Evolutionary conservation across 1,140 invertebrate species (phyloP).

Genomic region (Marisa cornuarietis): DNA sequence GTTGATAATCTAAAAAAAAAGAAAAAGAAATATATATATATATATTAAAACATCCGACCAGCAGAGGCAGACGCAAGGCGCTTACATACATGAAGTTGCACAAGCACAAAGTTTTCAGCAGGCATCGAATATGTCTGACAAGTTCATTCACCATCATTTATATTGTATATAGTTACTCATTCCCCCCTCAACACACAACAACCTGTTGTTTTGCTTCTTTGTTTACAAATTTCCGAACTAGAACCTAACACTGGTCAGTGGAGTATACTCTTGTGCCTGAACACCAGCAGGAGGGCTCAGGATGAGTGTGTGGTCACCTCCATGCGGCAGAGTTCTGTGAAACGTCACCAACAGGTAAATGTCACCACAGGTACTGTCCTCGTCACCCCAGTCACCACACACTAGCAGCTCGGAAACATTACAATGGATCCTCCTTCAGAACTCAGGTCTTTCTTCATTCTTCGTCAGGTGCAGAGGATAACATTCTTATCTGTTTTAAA

Average conservation of each 20-base stretch:
- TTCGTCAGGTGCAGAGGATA: neutral
- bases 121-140: neutral
- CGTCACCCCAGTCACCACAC: too few species aligned
- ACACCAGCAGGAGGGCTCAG: neutral
- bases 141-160: neutral
- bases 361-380: too few species aligned
- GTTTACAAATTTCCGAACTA: neutral
- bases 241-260: neutral
- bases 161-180: neutral
- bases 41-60: too few species aligned
- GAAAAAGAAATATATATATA: too few species aligned
- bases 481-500: neutral
- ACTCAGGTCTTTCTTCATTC: too few species aligned
- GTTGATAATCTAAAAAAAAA: too few species aligned
- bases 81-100: neutral
- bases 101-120: too few species aligned
- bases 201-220: neutral
- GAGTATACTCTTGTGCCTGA: slow-evolving; percentile 20
- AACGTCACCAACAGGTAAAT: slow-evolving; percentile 12
- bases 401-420: neutral
- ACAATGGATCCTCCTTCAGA: neutral
- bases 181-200: neutral
- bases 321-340: neutral
- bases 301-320: slow-evolving; percentile 16
- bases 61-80: too few species aligned